Conservation (phyloP, 2,797 vertebrate genomes). For the Trematocara caparti region DNA sequence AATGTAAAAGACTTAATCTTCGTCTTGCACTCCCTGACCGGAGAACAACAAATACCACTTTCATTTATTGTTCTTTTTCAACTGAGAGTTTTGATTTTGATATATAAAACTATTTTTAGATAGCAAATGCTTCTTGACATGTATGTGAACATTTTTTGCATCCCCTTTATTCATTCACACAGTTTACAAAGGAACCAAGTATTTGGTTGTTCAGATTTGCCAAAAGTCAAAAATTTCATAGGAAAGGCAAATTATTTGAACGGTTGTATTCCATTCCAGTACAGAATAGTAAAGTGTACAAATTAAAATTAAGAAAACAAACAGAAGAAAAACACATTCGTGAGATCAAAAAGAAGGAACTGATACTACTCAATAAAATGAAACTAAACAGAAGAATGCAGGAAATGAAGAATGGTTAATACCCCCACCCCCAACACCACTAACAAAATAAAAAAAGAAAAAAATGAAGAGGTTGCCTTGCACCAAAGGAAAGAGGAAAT, state of each 20-base stretch:
- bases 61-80: not conserved
- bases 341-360: not conserved
- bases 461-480: not conserved
- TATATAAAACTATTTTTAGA: not conserved
- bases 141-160: not conserved
- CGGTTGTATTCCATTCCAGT: not conserved
- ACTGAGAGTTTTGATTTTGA: not conserved
- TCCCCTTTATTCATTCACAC: not conserved
- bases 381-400: not conserved
- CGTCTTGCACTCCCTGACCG: not conserved
- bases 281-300: not conserved
- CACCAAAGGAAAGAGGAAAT: slow-evolving; percentile 19
- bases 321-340: not conserved
- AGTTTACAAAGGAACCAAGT: not conserved
- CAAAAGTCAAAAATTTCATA: not conserved
- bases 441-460: not conserved
- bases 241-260: not conserved
- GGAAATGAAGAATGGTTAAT: not conserved
- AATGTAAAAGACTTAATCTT: not conserved
- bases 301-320: not conserved
- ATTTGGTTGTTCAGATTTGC: not conserved
- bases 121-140: not conserved
- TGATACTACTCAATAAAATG: slow-evolving; percentile 11
- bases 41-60: not conserved
- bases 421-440: not conserved